Evolutionary conservation across 2,113 vertebrate species (phyloP), one percentile per base, ranked within the genome.

Genomic region (Pseudorasbora parva): DNA sequence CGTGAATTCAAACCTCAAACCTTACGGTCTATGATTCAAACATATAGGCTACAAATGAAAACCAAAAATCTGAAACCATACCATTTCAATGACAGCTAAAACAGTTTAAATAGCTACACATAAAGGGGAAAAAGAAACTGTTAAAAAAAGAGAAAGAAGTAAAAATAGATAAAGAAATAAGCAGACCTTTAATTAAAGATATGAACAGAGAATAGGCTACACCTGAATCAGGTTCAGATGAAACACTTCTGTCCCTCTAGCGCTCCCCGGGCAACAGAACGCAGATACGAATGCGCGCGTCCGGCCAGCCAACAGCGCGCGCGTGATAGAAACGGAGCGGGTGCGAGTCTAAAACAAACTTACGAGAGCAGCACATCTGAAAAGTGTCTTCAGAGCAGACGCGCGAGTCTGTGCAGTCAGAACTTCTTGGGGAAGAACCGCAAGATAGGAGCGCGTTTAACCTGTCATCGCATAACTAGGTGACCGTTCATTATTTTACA

Each of bases 201-300:
- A n/a, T n/a, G 62, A 15, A 37, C 30, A 66, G 30, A 5, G 2
- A 30, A 51, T 21, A 30, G 30, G 1, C 30, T 30, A 57, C 49
- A 75, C 51, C 1, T 54, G 49, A 54, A 4, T 19, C 7, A 5
- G 7, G 25, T 74, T 1, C 47, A 33, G 25, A 37, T 33, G 2
- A 37, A 37, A 37, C n/a, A 74, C 23, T 45, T 17, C 41, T 47
- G 71, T 12, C 59, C 23, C 49, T 56, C 8, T 68, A 54, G 71
- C n/a, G 49, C 68, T 60, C 60, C 1, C 56, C 8, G 19, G 27
- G 51, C 33, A 69, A 56, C 27, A 56, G 47, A 49, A 81, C 83
- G 27, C 45, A 17, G 59, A 25, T 5, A 60, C 23, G 93, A 86
- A 82, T 88, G 91, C 91, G 92, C 89, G 91, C 91, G 92, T 86